Evolutionary conservation across 2,888 invertebrate species (phyloP), one percentile per base, ranked within the genome.

Genomic region (Ceraclea dissimilis): DNA sequence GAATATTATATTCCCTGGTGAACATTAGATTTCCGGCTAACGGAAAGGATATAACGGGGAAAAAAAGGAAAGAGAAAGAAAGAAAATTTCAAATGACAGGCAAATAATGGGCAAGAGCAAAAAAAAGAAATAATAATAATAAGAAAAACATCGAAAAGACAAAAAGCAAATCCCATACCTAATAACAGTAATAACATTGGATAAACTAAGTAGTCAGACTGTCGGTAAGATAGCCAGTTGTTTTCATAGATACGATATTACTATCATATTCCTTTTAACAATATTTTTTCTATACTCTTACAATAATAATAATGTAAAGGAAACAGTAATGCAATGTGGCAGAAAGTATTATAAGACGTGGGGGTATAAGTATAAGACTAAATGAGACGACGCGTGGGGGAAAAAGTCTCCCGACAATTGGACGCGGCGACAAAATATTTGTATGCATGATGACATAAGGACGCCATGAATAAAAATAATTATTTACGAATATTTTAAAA

Each of bases 11-110:
- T 39, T 39, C 39, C 39, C 39, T 13, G 16, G 39, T 13, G 39
- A 39, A 39, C 39, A 39, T 39, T 39, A 39, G 39, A 39, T 39
- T 39, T 39, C 39, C 39, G 39, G 39, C 39, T 39, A 39, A 39
- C 39, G 39, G 39, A 39, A 39, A 39, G 39, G 39, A 39, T 39
- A 13, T 39, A 39, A n/a, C n/a, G n/a, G n/a, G n/a, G n/a, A n/a
- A n/a, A n/a, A n/a, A n/a, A n/a, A n/a, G 2, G 13, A 39, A 39
- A 39, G 13, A 39, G 13, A 4, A 13, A 39, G 39, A 39, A 39
- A 39, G 39, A 39, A 39, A 39, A 39, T 39, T 39, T 39, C 39
- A 13, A 39, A 39, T 39, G 39, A 39, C 39, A 39, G 39, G 39
- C 39, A 39, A 39, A 39, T 39, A 39, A 39, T 39, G 39, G 39